Evolutionary conservation across 2,888 invertebrate species (phyloP), one percentile per base, ranked within the genome.

Genomic region (Phaedon cochleariae): DNA sequence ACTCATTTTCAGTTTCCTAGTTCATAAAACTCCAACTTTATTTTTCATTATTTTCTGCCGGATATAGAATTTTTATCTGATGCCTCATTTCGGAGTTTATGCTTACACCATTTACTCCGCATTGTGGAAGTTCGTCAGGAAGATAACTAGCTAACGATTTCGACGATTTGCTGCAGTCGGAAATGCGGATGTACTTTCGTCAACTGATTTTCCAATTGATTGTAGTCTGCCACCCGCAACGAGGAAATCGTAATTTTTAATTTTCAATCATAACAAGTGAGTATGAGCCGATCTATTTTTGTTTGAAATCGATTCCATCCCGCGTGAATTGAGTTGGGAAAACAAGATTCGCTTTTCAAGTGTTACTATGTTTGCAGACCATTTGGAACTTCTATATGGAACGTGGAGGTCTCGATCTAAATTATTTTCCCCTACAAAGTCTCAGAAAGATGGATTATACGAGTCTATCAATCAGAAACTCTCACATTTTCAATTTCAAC

Each of bases 11-110:
- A 41, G 15, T 41, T 41, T 41, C 4, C 15, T 4, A 41, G 15
- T 15, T 41, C 17, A 29, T 26, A 29, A 52, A 52, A 31, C 52
- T 52, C 29, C 52, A 29, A 31, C 18, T 29, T 31, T 29, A 17
- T 52, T n/a, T 17, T 29, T 31, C 52, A 18, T 18, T 31, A 15
- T 17, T 31, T 26, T 52, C 18, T 10, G 15, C 31, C 52, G 52
- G 31, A 52, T 52, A 52, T 52, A 29, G 29, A 52, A 31, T 52
- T 52, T 52, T 52, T 52, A 52, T 52, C 52, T 52, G 52, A 31
- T 52, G 10, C 17, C 18, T 52, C 31, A 29, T 31, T 52, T 52
- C 29, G 26, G 52, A 15, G 5, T 48, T 48, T 20, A 22, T 48
- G 48, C 7, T 31, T 17, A 18, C 29, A 52, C 20, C 18, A 31